These are phyloP conservation scores for Neogobius melanostomus DNA, from an alignment of 2,113 vertebrate genomes.

Conservation along the genomic window DNA sequence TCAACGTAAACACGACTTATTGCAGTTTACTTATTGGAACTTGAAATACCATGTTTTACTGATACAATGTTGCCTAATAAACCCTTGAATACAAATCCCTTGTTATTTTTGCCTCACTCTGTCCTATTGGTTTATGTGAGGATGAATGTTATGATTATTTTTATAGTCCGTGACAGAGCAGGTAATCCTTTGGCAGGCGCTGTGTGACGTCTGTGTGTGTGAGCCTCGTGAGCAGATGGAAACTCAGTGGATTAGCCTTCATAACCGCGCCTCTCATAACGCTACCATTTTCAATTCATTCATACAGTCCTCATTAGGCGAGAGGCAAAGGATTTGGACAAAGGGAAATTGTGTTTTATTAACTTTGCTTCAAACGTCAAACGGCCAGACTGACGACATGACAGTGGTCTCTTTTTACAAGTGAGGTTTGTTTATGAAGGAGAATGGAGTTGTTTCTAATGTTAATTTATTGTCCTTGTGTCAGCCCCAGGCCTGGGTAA, in stretches of 20 bases:
- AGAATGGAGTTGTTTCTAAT: accelerated
- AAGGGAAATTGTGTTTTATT: background rate
- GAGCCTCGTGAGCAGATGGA: slow-evolving; percentile 63
- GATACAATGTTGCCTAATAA: no score
- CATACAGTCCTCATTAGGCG: background rate
- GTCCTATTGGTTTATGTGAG: slow-evolving; percentile 9
- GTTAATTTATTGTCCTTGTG: background rate
- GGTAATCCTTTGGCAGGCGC: slow-evolving; percentile 57
- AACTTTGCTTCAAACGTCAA: background rate
- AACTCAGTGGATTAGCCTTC: slow-evolving; percentile 58
- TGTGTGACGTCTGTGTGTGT: slow-evolving; percentile 39
- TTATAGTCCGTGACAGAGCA: slow-evolving; percentile 35
- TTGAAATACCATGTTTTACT: no score
- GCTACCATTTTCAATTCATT: background rate
- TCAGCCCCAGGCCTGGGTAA: no score
- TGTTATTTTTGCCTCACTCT: no score
- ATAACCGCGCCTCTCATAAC: slow-evolving; percentile 28
- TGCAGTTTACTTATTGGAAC: no score
- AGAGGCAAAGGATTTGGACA: background rate
- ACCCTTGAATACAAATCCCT: no score
- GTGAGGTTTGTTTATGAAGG: slow-evolving; percentile 37
- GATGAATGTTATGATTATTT: slow-evolving; percentile 23
- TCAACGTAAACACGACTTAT: no score
- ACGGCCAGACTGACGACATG: slow-evolving; percentile 34
- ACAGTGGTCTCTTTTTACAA: slow-evolving; percentile 53